Percentiles rank a stretch among this genome's conserved stretches.
Conservation (phyloP, 2,888 invertebrate genomes). For the Pogonocherus hispidulus region DNA sequence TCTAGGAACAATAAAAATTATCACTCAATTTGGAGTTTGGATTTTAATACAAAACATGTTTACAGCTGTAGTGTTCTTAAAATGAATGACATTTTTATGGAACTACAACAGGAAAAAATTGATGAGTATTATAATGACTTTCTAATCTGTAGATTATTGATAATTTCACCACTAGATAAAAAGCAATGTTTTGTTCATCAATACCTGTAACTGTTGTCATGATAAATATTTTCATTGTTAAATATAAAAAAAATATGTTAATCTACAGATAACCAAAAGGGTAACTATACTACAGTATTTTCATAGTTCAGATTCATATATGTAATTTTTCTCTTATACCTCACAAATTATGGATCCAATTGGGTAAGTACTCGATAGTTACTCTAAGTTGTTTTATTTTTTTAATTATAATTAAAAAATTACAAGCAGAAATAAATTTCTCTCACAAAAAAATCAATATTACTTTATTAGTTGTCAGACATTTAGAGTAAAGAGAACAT, state of each 20-base stretch:
- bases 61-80: background rate
- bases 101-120: background rate
- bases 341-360: slow-evolving; percentile 48
- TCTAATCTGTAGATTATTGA: slow-evolving; percentile 20
- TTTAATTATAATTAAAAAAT: too few relatives aligned
- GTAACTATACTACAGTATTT: background rate
- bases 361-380: slow-evolving; percentile 43
- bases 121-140: slow-evolving; percentile 2
- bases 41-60: background rate
- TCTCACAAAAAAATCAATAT: too few relatives aligned
- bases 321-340: background rate
- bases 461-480: too few relatives aligned
- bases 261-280: background rate
- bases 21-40: too few relatives aligned
- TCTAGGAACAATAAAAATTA: too few relatives aligned
- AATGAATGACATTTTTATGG: too few relatives aligned
- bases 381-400: too few relatives aligned
- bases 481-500: too few relatives aligned
- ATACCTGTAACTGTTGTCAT: slow-evolving; percentile 6
- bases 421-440: too few relatives aligned
- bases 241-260: background rate
- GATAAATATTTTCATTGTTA: background rate
- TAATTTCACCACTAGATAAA: slow-evolving; percentile 24
- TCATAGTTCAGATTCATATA: background rate
- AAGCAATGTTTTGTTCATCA: background rate